Base-by-base conservation (phyloP, 2,888 invertebrate species). In the Lasioglossum oenotherae region DNA sequence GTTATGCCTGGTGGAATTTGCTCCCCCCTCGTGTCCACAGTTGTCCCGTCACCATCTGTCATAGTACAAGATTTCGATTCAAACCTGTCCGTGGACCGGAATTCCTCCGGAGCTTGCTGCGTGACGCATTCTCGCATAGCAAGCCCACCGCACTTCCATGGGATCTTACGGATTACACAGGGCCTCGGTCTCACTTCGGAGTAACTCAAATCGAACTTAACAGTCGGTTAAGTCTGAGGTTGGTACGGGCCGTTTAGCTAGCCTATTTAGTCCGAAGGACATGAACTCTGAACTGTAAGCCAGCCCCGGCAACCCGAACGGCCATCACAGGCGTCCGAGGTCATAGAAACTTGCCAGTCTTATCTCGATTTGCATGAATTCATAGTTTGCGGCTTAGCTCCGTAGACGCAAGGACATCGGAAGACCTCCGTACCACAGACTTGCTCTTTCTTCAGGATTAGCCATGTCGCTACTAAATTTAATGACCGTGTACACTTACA, bases 291-390 rank as follows among this genome's bases (percentile, higher is more conserved):
- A 85, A 85, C 74, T 82, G 87, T 91, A 91, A 92, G 91, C 91
- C 88, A 89, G 86, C 89, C n/a, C n/a, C 14, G 86, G 89, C 88
- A 89, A 88, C 81, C 84, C 86, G 74, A 73, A 75, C 64, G 80
- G 73, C 80, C 72, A 73, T 69, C 83, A 78, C 84, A 88, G 81
- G 84, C 81, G 81, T 38, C 67, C 83, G 86, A 82, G 91, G 89
- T 90, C 89, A 90, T 91, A 92, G 92, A 93, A 91, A 93, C 90
- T 92, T 88, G 91, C 92, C 91, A 89, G 93, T 94, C 95, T 95
- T 95, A 95, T 95, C 95, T 92, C 91, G 94, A 95, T 95, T 94
- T 94, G 92, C 94, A 95, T 95, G 94, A 94, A 95, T 95, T 95
- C 92, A 94, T 94, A 94, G 94, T 94, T 94, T 90, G 91, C 86